phyloP scores from a whole-genome alignment of 37 sponge, comb jelly and placozoan species.

The Halichondria panicea region DNA sequence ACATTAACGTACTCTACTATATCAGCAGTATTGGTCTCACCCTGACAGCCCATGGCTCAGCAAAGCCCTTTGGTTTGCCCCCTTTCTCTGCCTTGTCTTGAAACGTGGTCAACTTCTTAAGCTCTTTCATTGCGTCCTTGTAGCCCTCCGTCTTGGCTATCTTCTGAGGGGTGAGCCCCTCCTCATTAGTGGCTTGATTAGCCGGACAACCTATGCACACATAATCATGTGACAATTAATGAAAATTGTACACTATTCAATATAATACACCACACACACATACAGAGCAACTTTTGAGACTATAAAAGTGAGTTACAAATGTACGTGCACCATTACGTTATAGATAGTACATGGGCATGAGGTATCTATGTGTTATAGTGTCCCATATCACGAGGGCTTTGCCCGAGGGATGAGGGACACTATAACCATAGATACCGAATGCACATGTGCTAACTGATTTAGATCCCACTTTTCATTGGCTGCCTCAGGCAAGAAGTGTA shows the following conservation, averaged over 20 bases:
- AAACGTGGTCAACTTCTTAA: constrained; percentile 76
- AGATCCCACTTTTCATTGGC: too few relatives aligned
- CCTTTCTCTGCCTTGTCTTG: constrained; percentile 80
- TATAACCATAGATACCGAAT: too few relatives aligned
- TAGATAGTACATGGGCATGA: too few relatives aligned
- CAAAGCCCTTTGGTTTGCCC: constrained; percentile 78
- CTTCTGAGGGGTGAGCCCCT: constrained; percentile 75
- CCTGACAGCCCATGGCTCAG: constrained; percentile 82
- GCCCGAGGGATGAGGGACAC: too few relatives aligned
- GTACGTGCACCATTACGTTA: too few relatives aligned
- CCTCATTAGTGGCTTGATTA: constrained; percentile 39
- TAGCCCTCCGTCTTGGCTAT: constrained; percentile 73
- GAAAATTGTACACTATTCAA: not conserved
- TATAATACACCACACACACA: not conserved
- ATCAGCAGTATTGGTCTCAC: too few relatives aligned
- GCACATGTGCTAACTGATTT: too few relatives aligned
- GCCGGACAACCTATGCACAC: constrained; percentile 86
- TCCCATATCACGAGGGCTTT: too few relatives aligned
- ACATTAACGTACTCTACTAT: too few relatives aligned
- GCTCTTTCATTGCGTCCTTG: constrained; percentile 85
- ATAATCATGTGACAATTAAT: not conserved
- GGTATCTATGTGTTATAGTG: too few relatives aligned
- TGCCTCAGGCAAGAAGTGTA: too few relatives aligned
- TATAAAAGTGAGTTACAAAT: too few relatives aligned
- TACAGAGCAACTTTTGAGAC: not conserved